Percentiles rank a stretch among this genome's conserved stretches.
Conservation (phyloP, 35 echinoderm and acorn worm genomes). For the Eucidaris tribuloides region DNA sequence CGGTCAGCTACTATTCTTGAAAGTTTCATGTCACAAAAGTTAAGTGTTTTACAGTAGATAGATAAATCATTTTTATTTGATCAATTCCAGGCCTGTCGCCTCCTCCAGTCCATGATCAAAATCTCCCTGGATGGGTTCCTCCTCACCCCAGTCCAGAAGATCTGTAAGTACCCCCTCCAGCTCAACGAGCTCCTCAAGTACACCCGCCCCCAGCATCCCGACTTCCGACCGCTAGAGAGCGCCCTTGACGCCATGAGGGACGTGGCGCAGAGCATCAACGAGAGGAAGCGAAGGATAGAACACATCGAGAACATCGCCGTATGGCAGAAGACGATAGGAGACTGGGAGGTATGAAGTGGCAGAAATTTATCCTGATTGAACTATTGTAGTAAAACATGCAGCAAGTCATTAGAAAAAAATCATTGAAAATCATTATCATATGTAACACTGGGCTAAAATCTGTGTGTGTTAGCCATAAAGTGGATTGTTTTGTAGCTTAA, state of each 20-base stretch:
- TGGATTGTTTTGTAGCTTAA: too few relatives aligned
- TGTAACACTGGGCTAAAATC: too few relatives aligned
- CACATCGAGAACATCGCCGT: conserved; percentile 92
- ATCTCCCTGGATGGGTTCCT: conserved; percentile 91
- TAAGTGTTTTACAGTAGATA: too few relatives aligned
- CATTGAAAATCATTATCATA: too few relatives aligned
- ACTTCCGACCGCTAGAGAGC: conserved; percentile 49
- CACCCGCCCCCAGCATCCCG: conserved; percentile 70
- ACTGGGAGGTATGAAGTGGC: conserved; percentile 96
- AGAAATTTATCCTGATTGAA: too few relatives aligned
- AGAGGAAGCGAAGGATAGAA: conserved; percentile 87
- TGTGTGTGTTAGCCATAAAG: too few relatives aligned
- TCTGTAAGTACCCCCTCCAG: conserved; percentile 97
- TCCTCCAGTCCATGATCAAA: conserved; percentile 90
- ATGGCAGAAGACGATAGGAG: conserved; percentile 92
- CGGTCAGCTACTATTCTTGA: too few relatives aligned
- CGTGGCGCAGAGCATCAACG: conserved; percentile 79
- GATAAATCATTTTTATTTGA: background rate
- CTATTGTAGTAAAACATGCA: too few relatives aligned
- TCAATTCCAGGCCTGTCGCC: conserved; percentile 65
- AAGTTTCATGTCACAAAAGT: too few relatives aligned
- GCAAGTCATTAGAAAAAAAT: too few relatives aligned
- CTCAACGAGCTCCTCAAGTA: conserved; percentile 95
- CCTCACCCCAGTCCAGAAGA: conserved; percentile 92
- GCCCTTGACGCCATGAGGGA: conserved; percentile 84